Base-by-base conservation (phyloP, 2,888 invertebrate genomes). In the Netelia virgata region DNA sequence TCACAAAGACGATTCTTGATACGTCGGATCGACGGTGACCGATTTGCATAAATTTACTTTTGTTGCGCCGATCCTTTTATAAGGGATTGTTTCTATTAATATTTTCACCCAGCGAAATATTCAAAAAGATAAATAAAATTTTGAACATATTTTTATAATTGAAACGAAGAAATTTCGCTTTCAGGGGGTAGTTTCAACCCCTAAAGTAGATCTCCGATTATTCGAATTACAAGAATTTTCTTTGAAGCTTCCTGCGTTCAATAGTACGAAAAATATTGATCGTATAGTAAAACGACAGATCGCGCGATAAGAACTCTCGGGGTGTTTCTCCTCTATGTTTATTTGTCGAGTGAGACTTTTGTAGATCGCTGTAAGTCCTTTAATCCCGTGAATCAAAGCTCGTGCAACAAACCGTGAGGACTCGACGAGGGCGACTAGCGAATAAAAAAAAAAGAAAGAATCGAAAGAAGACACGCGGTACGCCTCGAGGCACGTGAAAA, bases 401-500 rank as follows among this genome's bases (percentile, higher is more conserved):
- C 57, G 18, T 16, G 11, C 18, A 14, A 69, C 14, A 50, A 55
- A 55, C 43, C 36, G 1, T 59, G 1, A 70, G 41, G n/a, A 77
- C 36, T 64, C 50, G 36, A 66, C 14, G 68, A 61, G 68, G 36
- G 28, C 18, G 43, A 8, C 53, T 59, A 8, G 18, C 68, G 63
- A 23, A 53, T 20, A 63, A 72, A 47, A 73, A 72, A 57, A 63
- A 76, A 77, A 76, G 14, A 76, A 77, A 76, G 14, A 53, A 57
- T 18, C 43, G 59, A 69, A 59, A 50, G 68, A 28, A 50, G 61
- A 47, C 18, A 1, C 36, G 47, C 36, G 50, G 70, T 50, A 23
- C 20, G 75, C 59, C 83, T 79, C 63, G 36, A 74, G 70, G 53
- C 68, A 70, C 47, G 23, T 16, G 23, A 76, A 63, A 76, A 50